phyloP scores from a whole-genome alignment of 92 coral and sea anemone species.

The Zoanthus gigantus region DNA sequence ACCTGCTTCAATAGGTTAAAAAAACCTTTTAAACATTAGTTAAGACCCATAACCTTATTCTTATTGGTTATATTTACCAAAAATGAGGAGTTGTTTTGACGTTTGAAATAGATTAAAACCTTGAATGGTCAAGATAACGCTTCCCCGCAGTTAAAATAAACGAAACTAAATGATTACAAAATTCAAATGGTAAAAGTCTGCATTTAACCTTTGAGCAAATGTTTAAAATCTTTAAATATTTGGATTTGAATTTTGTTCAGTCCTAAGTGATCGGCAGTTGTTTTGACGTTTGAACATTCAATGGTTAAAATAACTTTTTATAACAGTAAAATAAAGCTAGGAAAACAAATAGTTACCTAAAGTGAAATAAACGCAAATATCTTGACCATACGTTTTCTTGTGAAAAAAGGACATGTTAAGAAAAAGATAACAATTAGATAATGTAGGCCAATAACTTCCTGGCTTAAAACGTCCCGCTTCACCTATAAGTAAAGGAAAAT shows the following conservation, averaged over 20 bases:
- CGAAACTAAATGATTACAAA: background rate
- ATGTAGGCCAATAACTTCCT: no score
- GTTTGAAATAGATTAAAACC: background rate
- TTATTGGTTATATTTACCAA: background rate
- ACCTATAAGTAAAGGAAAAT: no score
- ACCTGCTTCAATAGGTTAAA: background rate
- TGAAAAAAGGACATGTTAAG: no score
- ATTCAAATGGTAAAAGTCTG: background rate
- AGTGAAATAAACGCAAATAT: no score
- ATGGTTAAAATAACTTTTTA: background rate
- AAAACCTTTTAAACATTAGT: background rate
- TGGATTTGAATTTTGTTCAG: background rate
- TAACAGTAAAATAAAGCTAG: background rate
- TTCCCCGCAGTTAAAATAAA: background rate
- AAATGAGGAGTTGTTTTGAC: background rate
- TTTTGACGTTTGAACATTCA: background rate
- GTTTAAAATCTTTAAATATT: background rate
- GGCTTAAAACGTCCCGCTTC: no score
- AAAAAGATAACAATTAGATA: no score
- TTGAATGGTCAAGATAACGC: background rate
- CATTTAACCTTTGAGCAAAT: background rate
- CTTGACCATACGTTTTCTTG: no score
- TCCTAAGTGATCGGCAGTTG: slow-evolving; percentile 1
- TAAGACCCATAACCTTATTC: background rate
- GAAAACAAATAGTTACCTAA: no score